A percentile compares a stretch with the other conserved stretches of the same genome.
Conservation (phyloP, 2,797 vertebrate genomes). For the Pangasius macronema region DNA sequence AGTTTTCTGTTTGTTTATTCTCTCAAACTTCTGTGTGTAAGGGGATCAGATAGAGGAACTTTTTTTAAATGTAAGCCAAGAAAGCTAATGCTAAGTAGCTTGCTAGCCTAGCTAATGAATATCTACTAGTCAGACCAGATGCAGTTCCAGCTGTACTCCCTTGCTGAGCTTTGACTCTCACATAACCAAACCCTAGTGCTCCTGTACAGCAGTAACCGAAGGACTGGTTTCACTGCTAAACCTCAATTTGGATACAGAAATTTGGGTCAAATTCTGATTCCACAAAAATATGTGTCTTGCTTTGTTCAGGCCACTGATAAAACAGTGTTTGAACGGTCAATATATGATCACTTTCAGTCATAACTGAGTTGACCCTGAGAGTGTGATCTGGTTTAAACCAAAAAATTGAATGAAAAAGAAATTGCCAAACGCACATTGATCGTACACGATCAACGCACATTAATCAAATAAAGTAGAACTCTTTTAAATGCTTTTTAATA, state of each 20-base stretch:
- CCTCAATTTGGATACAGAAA: not conserved
- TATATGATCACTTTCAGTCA: not conserved
- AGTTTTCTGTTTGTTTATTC: not conserved
- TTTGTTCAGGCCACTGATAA: not conserved
- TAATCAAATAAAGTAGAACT: not conserved
- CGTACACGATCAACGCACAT: not conserved
- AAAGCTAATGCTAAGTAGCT: not conserved
- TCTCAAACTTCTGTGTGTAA: not conserved
- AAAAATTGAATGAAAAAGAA: not conserved
- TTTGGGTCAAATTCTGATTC: not conserved
- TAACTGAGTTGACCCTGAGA: not conserved
- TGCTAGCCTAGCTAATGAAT: conserved; percentile 6
- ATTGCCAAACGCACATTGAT: not conserved
- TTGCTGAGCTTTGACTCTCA: not conserved
- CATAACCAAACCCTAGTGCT: not conserved
- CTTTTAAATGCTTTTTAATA: not conserved
- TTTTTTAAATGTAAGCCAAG: not conserved
- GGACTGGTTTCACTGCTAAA: not conserved
- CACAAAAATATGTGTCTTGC: not conserved
- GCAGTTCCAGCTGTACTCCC: not conserved
- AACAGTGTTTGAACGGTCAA: not conserved
- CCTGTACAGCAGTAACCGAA: not conserved
- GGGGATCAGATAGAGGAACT: not conserved
- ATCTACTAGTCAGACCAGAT: not conserved
- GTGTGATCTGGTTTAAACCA: not conserved